These are phyloP conservation scores for Stichopus horrens DNA, from an alignment of 53 echinoderm and acorn worm genomes.

Conservation along the genomic window DNA sequence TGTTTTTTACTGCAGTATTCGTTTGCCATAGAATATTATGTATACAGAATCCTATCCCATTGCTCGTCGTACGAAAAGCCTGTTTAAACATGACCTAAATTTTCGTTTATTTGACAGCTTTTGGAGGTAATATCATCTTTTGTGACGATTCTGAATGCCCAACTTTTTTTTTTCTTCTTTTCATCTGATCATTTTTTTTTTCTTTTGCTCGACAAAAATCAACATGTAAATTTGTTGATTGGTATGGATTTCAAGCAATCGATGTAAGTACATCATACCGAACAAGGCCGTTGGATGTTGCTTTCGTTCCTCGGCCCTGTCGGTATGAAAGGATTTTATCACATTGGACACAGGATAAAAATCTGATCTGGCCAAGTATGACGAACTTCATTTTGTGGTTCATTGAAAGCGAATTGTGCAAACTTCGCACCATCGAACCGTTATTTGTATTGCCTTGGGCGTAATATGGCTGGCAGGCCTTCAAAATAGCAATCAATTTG, in stretches of 20 bases:
- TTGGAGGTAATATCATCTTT: constrained; percentile 34
- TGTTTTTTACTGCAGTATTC: background rate
- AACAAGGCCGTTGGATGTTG: constrained; percentile 42
- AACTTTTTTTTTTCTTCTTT: background rate
- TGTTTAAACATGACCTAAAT: constrained; percentile 48
- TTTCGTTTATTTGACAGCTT: constrained; percentile 37
- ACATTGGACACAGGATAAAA: constrained; percentile 12
- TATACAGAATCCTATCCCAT: constrained; percentile 22
- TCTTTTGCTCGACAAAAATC: constrained; percentile 8
- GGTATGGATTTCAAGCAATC: constrained; percentile 36
- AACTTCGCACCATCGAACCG: constrained; percentile 20
- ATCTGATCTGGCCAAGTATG: constrained; percentile 28
- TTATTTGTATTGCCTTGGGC: constrained; percentile 37
- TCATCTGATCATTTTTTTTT: background rate
- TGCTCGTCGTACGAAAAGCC: constrained; percentile 12
- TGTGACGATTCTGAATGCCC: constrained; percentile 21
- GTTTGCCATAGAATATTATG: constrained; percentile 36
- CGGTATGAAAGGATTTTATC: constrained; percentile 23
- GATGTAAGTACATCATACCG: constrained; percentile 24
- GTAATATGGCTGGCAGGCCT: background rate
- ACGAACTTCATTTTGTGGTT: constrained; percentile 17
- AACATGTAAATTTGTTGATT: constrained; percentile 44
- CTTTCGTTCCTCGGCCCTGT: constrained; percentile 17
- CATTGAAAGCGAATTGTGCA: constrained; percentile 33
- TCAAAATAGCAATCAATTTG: constrained; percentile 6